Percentiles rank a stretch among this genome's conserved stretches.
Conservation (phyloP, 2,113 vertebrate genomes). For the Cepphus grylle region DNA sequence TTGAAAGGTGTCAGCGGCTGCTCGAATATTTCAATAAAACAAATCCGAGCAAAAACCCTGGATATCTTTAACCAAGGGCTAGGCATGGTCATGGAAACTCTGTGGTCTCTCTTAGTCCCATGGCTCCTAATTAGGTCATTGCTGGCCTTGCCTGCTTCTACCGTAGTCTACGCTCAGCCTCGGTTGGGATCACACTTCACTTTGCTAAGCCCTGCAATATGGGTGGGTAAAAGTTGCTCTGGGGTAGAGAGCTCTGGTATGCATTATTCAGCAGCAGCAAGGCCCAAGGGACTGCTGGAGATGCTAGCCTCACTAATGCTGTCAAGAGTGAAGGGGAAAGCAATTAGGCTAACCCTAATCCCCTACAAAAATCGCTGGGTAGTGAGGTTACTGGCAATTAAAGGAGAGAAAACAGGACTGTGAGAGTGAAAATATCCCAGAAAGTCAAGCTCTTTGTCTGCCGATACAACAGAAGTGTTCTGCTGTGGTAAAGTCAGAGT, state of each 20-base stretch:
- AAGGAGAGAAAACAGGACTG: not conserved
- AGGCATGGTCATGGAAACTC: not conserved
- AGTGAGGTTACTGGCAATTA: not conserved
- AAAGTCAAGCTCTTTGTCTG: not conserved
- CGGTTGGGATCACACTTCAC: not conserved
- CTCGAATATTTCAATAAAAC: not conserved
- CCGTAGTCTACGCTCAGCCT: not conserved
- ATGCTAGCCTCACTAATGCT: not conserved
- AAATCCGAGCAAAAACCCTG: not conserved
- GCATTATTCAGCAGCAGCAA: not conserved
- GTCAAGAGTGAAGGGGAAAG: not conserved
- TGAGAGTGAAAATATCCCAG: not conserved
- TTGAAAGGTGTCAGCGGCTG: not conserved
- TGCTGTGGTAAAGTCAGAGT: not conserved
- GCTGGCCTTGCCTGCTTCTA: not conserved
- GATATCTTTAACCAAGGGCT: not conserved
- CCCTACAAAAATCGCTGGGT: rapidly evolving
- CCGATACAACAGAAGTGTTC: not conserved
- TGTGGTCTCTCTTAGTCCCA: not conserved
- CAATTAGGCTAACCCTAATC: not conserved
- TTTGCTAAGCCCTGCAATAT: not conserved
- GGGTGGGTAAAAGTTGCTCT: not conserved
- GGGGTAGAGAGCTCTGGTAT: not conserved
- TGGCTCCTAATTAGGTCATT: not conserved
- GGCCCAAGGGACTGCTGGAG: not conserved